Conservation (phyloP, 1,140 invertebrate genomes). For the Heliconius nattereri region DNA sequence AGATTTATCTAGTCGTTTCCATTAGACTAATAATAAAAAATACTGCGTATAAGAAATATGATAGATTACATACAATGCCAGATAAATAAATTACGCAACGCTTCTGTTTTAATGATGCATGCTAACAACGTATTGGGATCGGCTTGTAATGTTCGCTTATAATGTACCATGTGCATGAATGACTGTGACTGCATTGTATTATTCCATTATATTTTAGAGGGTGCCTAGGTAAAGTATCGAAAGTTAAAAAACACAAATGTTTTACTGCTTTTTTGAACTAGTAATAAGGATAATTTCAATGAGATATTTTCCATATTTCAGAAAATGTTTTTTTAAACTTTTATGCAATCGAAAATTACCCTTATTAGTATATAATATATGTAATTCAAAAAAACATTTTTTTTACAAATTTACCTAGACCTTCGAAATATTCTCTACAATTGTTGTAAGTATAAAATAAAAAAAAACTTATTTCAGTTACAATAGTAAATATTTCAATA, state of each 20-base stretch:
- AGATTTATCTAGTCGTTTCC: background rate
- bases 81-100: constrained; percentile 2
- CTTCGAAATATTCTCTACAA: background rate
- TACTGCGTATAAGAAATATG: constrained; percentile 4
- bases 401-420: no score
- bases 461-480: background rate
- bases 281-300: no score
- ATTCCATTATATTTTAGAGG: background rate
- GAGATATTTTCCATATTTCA: no score
- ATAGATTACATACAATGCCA: background rate
- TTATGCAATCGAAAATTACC: no score
- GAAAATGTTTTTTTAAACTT: no score
- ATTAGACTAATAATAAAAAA: background rate
- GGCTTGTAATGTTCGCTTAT: background rate
- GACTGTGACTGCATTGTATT: background rate
- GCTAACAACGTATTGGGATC: background rate
- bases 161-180: background rate
- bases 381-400: no score
- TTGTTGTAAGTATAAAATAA: background rate
- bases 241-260: no score
- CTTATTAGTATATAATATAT: no score
- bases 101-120: background rate
- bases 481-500: background rate
- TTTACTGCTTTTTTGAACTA: no score
- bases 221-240: no score